A percentile compares a stretch with the other conserved stretches of the same genome.
Evolutionary conservation across 2,888 invertebrate genomes (phyloP).

Genomic region (Eulithis prunata): DNA sequence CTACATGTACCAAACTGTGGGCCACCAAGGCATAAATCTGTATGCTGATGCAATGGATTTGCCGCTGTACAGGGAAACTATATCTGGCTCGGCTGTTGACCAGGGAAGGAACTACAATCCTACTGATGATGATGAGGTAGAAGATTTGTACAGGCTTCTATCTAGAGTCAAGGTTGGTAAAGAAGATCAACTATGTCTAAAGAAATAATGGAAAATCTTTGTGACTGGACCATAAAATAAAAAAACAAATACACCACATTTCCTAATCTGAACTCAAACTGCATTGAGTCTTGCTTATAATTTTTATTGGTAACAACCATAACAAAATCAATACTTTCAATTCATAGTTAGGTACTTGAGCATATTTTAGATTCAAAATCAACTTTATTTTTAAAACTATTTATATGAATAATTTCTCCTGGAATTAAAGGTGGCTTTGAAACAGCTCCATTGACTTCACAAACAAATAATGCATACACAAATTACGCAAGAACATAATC

Average conservation of each 20-base stretch:
- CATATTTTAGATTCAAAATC: too few species aligned
- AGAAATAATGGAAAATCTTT: too few species aligned
- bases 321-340: too few species aligned
- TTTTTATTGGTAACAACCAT: too few species aligned
- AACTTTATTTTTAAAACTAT: too few species aligned
- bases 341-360: too few species aligned
- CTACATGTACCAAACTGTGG: slow-evolving; percentile 99
- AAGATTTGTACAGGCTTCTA: slow-evolving; percentile 95
- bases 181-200: neutral
- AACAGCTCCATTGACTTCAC: slow-evolving; percentile 27
- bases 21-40: slow-evolving; percentile 95
- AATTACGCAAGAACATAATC: slow-evolving; percentile 22
- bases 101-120: slow-evolving; percentile 91
- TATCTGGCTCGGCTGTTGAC: slow-evolving; percentile 92
- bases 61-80: slow-evolving; percentile 94
- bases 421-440: slow-evolving; percentile 24
- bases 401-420: too few species aligned
- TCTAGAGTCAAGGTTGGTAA: slow-evolving; percentile 87
- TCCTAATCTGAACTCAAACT: too few species aligned
- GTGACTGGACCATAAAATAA: too few species aligned
- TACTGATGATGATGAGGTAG: slow-evolving; percentile 96
- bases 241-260: too few species aligned
- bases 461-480: slow-evolving; percentile 22
- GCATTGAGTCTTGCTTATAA: too few species aligned
- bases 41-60: slow-evolving; percentile 97